Percentiles rank a stretch among this genome's conserved stretches.
These are phyloP conservation scores for Pseudobourletiella spinata DNA, from an alignment of 1,140 invertebrate genomes.

Conservation along the genomic window DNA sequence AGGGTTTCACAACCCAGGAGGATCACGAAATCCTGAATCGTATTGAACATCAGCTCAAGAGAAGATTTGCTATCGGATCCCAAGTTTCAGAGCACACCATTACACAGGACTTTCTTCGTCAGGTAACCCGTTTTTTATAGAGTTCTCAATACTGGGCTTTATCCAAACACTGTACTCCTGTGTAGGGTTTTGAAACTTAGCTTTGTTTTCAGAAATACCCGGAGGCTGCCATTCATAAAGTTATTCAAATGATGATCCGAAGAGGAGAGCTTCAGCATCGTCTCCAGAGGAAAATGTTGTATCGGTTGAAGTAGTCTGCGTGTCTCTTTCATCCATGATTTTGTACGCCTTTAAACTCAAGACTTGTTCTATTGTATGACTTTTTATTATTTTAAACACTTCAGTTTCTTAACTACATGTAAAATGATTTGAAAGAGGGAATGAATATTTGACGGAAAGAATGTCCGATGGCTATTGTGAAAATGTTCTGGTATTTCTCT, in stretches of 20 bases:
- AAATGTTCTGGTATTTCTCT: no score
- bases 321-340: no score
- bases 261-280: constrained; percentile 91
- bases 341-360: no score
- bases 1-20: constrained; percentile 93
- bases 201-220: constrained; percentile 65
- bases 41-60: constrained; percentile 92
- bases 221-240: constrained; percentile 76
- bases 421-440: no score
- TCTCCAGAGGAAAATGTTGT: constrained; percentile 94
- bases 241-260: constrained; percentile 86
- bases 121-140: constrained; percentile 43
- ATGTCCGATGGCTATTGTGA: no score
- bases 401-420: no score
- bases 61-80: constrained; percentile 87
- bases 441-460: no score
- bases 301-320: constrained; percentile 62
- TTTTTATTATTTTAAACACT: no score
- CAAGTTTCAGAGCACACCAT: constrained; percentile 93
- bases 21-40: constrained; percentile 80
- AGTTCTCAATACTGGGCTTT: neutral
- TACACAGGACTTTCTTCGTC: constrained; percentile 83
- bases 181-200: constrained; percentile 7
- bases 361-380: no score
- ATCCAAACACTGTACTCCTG: neutral